Evolutionary conservation across 2,113 vertebrate genomes (phyloP).

Genomic region (Athene cunicularia): DNA sequence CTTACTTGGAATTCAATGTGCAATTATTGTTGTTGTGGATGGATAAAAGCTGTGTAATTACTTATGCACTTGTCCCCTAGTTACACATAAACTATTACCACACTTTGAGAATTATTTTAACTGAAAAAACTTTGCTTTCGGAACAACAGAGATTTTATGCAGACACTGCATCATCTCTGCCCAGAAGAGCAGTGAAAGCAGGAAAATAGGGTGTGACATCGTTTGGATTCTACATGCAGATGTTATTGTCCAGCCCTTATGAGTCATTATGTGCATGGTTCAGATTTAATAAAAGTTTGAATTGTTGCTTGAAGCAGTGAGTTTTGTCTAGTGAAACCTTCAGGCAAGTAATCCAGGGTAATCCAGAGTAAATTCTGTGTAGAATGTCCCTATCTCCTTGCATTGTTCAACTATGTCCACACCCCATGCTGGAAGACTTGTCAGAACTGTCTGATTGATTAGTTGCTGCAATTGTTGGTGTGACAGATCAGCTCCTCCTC

Average conservation of each 20-base stretch:
- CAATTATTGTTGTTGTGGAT: background rate
- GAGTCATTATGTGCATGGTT: conserved; percentile 29
- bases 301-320: conserved; percentile 34
- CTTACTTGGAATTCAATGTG: background rate
- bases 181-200: background rate
- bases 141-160: background rate
- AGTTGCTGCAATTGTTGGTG: background rate
- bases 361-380: background rate
- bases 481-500: background rate
- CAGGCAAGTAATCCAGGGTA: conserved; percentile 27
- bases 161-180: background rate
- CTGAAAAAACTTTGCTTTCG: background rate
- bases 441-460: background rate
- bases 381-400: background rate
- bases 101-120: background rate
- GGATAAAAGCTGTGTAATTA: background rate
- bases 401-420: background rate
- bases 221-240: conserved; percentile 38
- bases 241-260: background rate
- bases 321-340: conserved; percentile 54
- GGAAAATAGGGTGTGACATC: background rate
- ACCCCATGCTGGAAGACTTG: background rate
- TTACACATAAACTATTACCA: background rate
- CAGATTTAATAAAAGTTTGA: conserved; percentile 45
- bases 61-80: background rate